Evolutionary conservation across 2,888 invertebrate genomes (phyloP), one percentile per base, ranked within the genome.

Genomic region (Hirudinaria manillensis): DNA sequence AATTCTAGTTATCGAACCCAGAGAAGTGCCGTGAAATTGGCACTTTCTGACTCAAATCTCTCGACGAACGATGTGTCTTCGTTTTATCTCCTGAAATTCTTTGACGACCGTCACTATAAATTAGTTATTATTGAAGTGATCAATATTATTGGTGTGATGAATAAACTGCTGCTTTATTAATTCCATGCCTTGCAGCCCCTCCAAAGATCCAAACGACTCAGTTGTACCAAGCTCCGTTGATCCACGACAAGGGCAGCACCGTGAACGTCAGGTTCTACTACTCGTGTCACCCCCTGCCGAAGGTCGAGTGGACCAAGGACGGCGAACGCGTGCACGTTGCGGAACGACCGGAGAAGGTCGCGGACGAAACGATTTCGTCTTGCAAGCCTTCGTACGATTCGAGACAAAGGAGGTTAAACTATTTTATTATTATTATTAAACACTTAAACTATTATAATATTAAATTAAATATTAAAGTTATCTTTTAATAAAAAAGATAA

Each of bases 201-300:
- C 73, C 73, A 4, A n/a, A 16, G 32, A 27, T 73, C 29, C 73
- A 73, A 4, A 13, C 55, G 3, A n/a, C 65, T 3, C 24, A 34
- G 13, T 4, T 34, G 1, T 73, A 73, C 36, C 34, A 65, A 65
- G 65, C 32, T 2, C 61, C 73, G 16, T 24, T 73, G 65, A 38
- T 73, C 32, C 61, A 65, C 34, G 73, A 73, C 73, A 61, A 38
- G 65, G 73, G 73, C 4, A 73, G 36, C 32, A 36, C 32, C 2
- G 65, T 65, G 16, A 55, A 36, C 7, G n/a, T 73, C 24, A 73
- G 61, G 38, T 27, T 73, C 32, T 73, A 65, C 65, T 73, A 73
- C 73, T 36, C 73, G 19, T 34, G 3, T 7, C 61, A 61, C 6
- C 73, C 73, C 32, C 65, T 38, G n/a, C 73, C 73, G 13, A 61